Percentiles rank a stretch among this genome's conserved stretches.
Evolutionary conservation across 2,797 vertebrate genomes (phyloP).

Genomic region (Cephalopachus bancanus): DNA sequence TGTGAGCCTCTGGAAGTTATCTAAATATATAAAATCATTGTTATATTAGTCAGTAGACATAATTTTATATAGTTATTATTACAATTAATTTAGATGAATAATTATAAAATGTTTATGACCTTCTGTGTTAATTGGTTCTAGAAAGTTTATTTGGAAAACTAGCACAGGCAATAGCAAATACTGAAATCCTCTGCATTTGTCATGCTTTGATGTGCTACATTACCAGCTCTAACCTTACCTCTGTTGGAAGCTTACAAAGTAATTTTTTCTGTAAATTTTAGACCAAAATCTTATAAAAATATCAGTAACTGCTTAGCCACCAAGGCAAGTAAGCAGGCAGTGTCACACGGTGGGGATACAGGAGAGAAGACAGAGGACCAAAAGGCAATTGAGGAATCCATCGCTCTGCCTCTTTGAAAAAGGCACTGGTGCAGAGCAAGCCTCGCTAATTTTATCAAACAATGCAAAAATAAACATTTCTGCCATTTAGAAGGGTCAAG

Average conservation of each 20-base stretch:
- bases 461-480: not conserved
- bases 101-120: not conserved
- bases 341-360: not conserved
- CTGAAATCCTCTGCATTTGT: not conserved
- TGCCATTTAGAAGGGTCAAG: not conserved
- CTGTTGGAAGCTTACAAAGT: not conserved
- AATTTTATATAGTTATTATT: conserved; percentile 15
- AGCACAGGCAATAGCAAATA: not conserved
- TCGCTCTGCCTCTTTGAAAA: not conserved
- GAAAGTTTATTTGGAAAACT: not conserved
- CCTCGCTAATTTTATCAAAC: not conserved
- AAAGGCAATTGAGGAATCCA: accelerated
- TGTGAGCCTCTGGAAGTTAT: not conserved
- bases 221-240: not conserved
- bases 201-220: not conserved
- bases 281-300: not conserved
- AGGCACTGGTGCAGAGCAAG: not conserved
- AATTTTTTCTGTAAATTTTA: not conserved
- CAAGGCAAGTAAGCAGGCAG: not conserved
- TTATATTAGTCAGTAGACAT: not conserved
- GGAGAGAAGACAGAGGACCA: not conserved
- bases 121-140: not conserved
- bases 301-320: not conserved
- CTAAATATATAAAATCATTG: not conserved
- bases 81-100: not conserved